A percentile compares a stretch with the other conserved stretches of the same genome.
These are phyloP conservation scores for Drosophila flavopinicola DNA, from an alignment of 2,888 invertebrate genomes.

Conservation along the genomic window DNA sequence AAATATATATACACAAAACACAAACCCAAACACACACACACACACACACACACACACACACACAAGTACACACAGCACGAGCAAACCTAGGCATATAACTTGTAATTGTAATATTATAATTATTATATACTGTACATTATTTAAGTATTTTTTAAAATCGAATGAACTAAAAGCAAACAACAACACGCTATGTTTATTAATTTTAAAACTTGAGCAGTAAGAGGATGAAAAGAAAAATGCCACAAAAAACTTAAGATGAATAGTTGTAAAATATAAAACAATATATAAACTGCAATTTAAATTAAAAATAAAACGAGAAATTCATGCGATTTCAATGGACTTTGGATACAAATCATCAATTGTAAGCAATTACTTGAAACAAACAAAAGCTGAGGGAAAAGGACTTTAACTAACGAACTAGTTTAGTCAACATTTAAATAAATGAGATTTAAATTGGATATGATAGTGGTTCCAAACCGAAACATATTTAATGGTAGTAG, in stretches of 20 bases:
- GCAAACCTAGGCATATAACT: slow-evolving; percentile 26
- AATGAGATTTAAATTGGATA: too few species aligned
- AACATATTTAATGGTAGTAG: too few species aligned
- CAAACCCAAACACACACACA: slow-evolving; percentile 13
- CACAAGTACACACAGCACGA: slow-evolving; percentile 14
- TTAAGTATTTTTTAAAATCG: slow-evolving; percentile 57
- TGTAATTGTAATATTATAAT: slow-evolving; percentile 46
- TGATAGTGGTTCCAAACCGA: too few species aligned
- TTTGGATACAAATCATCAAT: slow-evolving; percentile 27
- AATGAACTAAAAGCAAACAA: slow-evolving; percentile 38
- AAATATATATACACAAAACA: too few species aligned
- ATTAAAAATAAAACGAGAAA: slow-evolving; percentile 46
- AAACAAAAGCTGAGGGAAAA: too few species aligned
- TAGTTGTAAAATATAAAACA: slow-evolving; percentile 48
- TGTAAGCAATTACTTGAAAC: neutral
- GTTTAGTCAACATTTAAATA: too few species aligned
- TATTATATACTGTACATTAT: slow-evolving; percentile 60
- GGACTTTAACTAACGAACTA: too few species aligned
- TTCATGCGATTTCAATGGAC: slow-evolving; percentile 38
- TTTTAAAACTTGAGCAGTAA: slow-evolving; percentile 27
- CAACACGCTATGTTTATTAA: slow-evolving; percentile 31
- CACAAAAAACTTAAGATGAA: slow-evolving; percentile 34
- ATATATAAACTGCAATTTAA: slow-evolving; percentile 52
- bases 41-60: slow-evolving; percentile 4
- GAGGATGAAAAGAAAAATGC: slow-evolving; percentile 10